Percentiles rank a stretch among this genome's conserved stretches.
phyloP scores from a whole-genome alignment of 2,888 invertebrate species.

The Andrena trimmerana region DNA sequence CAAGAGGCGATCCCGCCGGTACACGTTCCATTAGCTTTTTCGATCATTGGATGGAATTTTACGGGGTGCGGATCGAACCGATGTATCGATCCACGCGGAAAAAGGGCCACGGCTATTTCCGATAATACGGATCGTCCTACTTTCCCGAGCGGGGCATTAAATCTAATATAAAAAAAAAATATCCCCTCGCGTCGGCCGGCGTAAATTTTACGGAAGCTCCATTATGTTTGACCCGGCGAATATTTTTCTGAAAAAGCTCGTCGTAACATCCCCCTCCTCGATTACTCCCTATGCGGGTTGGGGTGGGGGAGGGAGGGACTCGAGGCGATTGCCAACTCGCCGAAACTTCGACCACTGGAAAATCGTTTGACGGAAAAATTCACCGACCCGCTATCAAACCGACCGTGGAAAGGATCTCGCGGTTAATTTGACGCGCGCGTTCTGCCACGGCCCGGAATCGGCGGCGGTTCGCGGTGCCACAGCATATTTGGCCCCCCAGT shows the following conservation, averaged over 20 bases:
- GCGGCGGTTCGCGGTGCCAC: slow-evolving; percentile 47
- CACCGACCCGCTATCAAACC: slow-evolving; percentile 23
- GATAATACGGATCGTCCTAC: slow-evolving; percentile 59
- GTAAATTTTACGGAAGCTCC: slow-evolving; percentile 50
- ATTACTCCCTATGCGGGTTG: slow-evolving; percentile 26
- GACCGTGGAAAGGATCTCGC: slow-evolving; percentile 43
- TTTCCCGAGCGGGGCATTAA: slow-evolving; percentile 50
- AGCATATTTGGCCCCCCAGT: slow-evolving; percentile 56
- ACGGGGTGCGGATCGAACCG: slow-evolving; percentile 44
- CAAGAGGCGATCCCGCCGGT: not conserved
- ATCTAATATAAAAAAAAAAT: slow-evolving; percentile 51
- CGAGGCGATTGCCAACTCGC: slow-evolving; percentile 66
- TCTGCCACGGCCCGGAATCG: slow-evolving; percentile 43
- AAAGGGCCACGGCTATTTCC: slow-evolving; percentile 49
- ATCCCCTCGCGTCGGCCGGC: slow-evolving; percentile 13
- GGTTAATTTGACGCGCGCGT: slow-evolving; percentile 68
- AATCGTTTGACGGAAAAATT: slow-evolving; percentile 64
- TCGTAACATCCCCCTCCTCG: slow-evolving; percentile 32
- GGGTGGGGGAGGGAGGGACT: slow-evolving; percentile 46
- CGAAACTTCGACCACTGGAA: slow-evolving; percentile 54
- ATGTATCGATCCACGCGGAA: slow-evolving; percentile 27
- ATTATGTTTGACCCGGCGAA: slow-evolving; percentile 49
- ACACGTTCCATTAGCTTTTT: slow-evolving; percentile 40
- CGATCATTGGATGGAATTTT: slow-evolving; percentile 48
- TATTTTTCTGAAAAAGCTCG: slow-evolving; percentile 32